Base-by-base conservation (phyloP, 2,113 vertebrate genomes). In the Galbula dea region DNA sequence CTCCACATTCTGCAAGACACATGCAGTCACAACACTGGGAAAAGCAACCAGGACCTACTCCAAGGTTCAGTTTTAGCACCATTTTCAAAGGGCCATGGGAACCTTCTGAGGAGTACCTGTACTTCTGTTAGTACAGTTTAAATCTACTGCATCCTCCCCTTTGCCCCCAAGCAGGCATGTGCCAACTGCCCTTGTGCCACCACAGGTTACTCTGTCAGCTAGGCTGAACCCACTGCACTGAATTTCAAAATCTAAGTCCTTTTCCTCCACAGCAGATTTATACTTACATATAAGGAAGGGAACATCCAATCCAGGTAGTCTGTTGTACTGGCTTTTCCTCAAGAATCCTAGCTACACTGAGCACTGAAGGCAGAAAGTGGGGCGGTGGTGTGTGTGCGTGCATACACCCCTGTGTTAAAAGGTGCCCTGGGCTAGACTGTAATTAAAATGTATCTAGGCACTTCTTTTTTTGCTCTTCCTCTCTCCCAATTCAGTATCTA, bases 1-100 rank as follows among this genome's bases (percentile, higher is more conserved):
- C 89, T 99, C 99, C 30, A 98, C 98, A 5, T 98, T 99, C 99
- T 99, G 97, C 58, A 79, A 97, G 92, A 87, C 29, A 95, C 61
- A 15, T 43, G n/a, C 2, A 16, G 52, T 9, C 14, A 2, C 0
- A 1, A 80, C 74, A 32, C 23, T 0, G 7, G 36, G 14, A 20
- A 22, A 24, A 36, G 30, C 43, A 39, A 11, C 5, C 57, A 11
- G 41, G 11, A 5, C 3, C 68, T 21, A n/a, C 22, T 1, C 13
- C 18, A 1, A 55, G 39, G 32, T 30, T 74, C 0, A 2, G 19
- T 0, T 39, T 57, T 13, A 13, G 37, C 8, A 26, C 17, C 2
- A 0, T 30, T 76, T 43, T 15, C n/a, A 41, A n/a, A 72, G 36
- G 46, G 37, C 23, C n/a, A 39, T 22, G 2, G 36, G n/a, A 22